These are phyloP conservation scores for Anseranas semipalmata DNA, from an alignment of 2,113 vertebrate genomes.

Conservation along the genomic window DNA sequence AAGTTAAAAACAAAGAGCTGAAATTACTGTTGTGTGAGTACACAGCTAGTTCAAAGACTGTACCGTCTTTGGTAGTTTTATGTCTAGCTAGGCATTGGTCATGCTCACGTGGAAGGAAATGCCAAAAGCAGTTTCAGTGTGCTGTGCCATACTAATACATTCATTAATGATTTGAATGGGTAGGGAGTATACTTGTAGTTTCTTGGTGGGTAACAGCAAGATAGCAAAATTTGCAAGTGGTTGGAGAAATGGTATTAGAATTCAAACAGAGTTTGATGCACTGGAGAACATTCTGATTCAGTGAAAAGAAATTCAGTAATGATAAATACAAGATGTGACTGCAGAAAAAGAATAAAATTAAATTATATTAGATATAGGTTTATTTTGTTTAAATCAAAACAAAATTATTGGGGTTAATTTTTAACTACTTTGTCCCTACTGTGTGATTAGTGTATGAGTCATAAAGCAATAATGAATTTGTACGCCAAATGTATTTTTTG, in stretches of 20 bases:
- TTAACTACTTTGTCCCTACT: background rate
- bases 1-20: background rate
- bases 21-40: background rate
- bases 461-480: background rate
- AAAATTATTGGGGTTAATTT: background rate
- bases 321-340: background rate
- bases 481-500: background rate
- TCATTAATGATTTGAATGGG: background rate
- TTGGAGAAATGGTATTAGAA: background rate
- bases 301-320: background rate
- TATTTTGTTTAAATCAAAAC: background rate
- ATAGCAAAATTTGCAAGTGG: background rate
- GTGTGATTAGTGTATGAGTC: background rate
- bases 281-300: background rate
- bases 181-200: background rate
- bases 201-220: background rate
- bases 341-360: background rate
- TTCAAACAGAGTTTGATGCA: background rate
- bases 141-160: background rate
- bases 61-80: background rate
- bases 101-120: background rate
- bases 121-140: background rate
- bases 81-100: background rate
- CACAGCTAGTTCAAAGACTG: background rate
- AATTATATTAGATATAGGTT: background rate